These are phyloP conservation scores for Ormia ochracea DNA, from an alignment of 2,888 invertebrate genomes.

Conservation along the genomic window DNA sequence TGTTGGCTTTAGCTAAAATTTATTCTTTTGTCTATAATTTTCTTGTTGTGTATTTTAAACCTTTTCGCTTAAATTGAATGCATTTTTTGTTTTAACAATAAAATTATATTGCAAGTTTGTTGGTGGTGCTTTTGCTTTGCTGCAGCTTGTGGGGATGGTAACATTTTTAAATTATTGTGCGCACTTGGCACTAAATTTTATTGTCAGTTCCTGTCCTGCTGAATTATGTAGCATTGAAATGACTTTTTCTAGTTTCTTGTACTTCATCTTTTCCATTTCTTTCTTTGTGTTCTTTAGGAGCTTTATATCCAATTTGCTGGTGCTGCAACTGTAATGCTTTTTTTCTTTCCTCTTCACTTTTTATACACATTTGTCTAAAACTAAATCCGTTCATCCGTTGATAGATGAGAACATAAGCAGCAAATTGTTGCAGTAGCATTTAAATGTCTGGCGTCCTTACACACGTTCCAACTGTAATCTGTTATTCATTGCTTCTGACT, in stretches of 20 bases:
- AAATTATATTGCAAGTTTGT: not conserved
- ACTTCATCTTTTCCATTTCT: not conserved
- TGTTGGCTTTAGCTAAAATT: not conserved
- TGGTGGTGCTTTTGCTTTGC: not conserved
- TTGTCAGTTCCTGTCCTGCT: conserved; percentile 76
- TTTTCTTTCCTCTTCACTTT: not conserved
- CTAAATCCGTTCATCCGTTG: conserved; percentile 39
- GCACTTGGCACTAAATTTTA: conserved; percentile 76
- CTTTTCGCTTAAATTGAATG: conserved; percentile 21
- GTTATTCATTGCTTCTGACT: not conserved
- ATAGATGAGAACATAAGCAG: conserved; percentile 12
- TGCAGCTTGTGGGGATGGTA: not conserved
- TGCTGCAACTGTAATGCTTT: not conserved
- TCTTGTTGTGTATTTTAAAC: conserved; percentile 15
- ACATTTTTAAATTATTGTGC: conserved; percentile 71
- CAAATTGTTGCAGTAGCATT: conserved; percentile 18
- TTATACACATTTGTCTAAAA: not conserved
- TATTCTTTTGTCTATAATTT: conserved; percentile 3
- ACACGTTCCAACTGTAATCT: not conserved
- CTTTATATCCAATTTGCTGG: conserved; percentile 10
- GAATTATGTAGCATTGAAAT: conserved; percentile 71
- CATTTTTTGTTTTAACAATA: not conserved
- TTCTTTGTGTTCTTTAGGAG: not conserved
- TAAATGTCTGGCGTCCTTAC: not conserved
- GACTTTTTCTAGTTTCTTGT: conserved; percentile 23